phyloP scores from a whole-genome alignment of 2,888 invertebrate species.

The Dascillus cervinus region DNA sequence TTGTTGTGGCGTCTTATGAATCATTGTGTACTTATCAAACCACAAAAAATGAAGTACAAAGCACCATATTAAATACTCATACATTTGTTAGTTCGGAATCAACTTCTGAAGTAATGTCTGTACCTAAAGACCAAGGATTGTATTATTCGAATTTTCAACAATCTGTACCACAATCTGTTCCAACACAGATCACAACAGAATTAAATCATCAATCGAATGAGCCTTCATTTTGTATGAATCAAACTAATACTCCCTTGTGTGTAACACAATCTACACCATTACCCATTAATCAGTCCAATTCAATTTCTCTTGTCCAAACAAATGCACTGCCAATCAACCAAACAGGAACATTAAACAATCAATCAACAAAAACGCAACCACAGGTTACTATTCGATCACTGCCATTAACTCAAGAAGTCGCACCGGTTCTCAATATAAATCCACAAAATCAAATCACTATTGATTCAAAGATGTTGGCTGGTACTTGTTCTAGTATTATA shows the following conservation, averaged over 20 bases:
- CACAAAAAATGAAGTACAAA: slow-evolving; percentile 35
- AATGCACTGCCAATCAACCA: slow-evolving; percentile 22
- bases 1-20: slow-evolving; percentile 34
- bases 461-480: slow-evolving; percentile 30
- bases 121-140: slow-evolving; percentile 22
- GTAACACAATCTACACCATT: slow-evolving; percentile 29
- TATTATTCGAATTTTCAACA: slow-evolving; percentile 17
- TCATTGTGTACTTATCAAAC: slow-evolving; percentile 24
- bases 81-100: slow-evolving; percentile 32
- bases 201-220: slow-evolving; percentile 16
- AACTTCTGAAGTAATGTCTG: slow-evolving; percentile 26
- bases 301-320: slow-evolving; percentile 17
- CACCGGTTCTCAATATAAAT: slow-evolving; percentile 30
- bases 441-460: slow-evolving; percentile 32
- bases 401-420: slow-evolving; percentile 27
- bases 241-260: slow-evolving; percentile 28
- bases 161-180: slow-evolving; percentile 9
- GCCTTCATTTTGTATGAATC: slow-evolving; percentile 32
- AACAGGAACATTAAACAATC: slow-evolving; percentile 12
- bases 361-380: slow-evolving; percentile 27
- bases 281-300: slow-evolving; percentile 15
- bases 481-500: slow-evolving; percentile 23
- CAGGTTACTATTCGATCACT: slow-evolving; percentile 34
- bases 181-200: slow-evolving; percentile 6
- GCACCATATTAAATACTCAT: slow-evolving; percentile 35